These are phyloP conservation scores for Drosophila saltans DNA, from an alignment of 1,140 invertebrate genomes.

Conservation along the genomic window DNA sequence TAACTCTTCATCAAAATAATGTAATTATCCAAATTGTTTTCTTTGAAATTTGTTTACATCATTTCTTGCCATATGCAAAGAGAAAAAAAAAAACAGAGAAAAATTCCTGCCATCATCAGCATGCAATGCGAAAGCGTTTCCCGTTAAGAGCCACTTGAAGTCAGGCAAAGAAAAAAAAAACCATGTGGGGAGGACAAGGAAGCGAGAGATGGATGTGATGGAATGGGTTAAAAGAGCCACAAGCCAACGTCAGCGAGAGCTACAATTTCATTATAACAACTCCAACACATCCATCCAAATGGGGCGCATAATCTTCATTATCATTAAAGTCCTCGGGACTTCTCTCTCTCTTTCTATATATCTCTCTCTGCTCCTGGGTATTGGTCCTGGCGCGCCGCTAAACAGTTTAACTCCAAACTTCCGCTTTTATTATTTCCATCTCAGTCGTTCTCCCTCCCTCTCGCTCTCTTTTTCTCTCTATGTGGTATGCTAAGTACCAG, in stretches of 20 bases:
- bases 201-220: slow-evolving; percentile 14
- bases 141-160: slow-evolving; percentile 75
- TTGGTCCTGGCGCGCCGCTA: slow-evolving; percentile 59
- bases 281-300: slow-evolving; percentile 55
- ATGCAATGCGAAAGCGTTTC: slow-evolving; percentile 62
- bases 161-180: slow-evolving; percentile 24
- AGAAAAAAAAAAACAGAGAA: slow-evolving; percentile 16
- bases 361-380: slow-evolving; percentile 2
- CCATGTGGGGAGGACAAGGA: slow-evolving; percentile 21
- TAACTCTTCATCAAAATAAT: slow-evolving; percentile 78
- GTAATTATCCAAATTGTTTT: slow-evolving; percentile 82
- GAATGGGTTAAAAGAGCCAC: slow-evolving; percentile 21
- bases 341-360: neutral
- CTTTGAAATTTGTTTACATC: slow-evolving; percentile 81
- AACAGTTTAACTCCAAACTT: slow-evolving; percentile 71
- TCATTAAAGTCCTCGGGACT: slow-evolving; percentile 54
- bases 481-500: slow-evolving; percentile 44
- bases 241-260: slow-evolving; percentile 51
- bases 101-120: slow-evolving; percentile 31
- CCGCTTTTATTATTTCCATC: slow-evolving; percentile 48
- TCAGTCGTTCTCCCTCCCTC: neutral
- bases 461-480: neutral
- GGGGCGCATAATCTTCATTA: slow-evolving; percentile 73
- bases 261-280: slow-evolving; percentile 65
- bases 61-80: slow-evolving; percentile 58